Evolutionary conservation across 2,113 vertebrate species (phyloP).

Genomic region (Actinemys pallida): DNA sequence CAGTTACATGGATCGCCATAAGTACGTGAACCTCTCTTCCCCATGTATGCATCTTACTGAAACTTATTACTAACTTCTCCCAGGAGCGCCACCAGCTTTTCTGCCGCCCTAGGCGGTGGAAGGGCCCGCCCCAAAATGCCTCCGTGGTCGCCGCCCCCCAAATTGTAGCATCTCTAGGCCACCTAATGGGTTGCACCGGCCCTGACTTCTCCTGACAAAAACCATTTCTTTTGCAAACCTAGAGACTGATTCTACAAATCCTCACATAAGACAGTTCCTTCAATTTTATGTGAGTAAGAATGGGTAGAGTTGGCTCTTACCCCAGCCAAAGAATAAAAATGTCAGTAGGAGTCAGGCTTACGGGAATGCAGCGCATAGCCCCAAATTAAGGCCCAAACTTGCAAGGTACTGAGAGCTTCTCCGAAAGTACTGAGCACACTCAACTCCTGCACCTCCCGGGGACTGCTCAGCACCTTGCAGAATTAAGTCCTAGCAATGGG

Average conservation of each 20-base stretch:
- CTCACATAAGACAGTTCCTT: not conserved
- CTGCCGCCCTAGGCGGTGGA: too few species aligned
- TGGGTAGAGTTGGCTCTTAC: not conserved
- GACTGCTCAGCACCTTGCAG: not conserved
- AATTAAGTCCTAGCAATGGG: not conserved
- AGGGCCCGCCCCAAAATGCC: too few species aligned
- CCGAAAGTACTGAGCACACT: not conserved
- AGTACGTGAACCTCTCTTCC: not conserved
- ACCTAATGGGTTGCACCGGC: too few species aligned
- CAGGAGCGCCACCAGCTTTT: too few species aligned
- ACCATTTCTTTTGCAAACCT: not conserved
- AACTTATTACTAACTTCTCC: not conserved
- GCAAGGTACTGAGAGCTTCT: not conserved
- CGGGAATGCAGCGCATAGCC: not conserved
- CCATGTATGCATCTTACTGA: not conserved
- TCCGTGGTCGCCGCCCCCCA: too few species aligned
- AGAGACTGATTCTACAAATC: not conserved
- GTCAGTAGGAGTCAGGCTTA: not conserved
- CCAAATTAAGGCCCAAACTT: not conserved
- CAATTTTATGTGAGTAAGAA: not conserved
- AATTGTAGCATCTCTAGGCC: too few species aligned
- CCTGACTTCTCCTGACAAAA: not conserved
- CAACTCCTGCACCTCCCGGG: not conserved
- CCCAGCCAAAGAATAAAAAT: not conserved
- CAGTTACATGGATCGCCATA: not conserved